Conservation (phyloP, 2,113 vertebrate genomes). For the Dendropsophus ebraccatus region DNA sequence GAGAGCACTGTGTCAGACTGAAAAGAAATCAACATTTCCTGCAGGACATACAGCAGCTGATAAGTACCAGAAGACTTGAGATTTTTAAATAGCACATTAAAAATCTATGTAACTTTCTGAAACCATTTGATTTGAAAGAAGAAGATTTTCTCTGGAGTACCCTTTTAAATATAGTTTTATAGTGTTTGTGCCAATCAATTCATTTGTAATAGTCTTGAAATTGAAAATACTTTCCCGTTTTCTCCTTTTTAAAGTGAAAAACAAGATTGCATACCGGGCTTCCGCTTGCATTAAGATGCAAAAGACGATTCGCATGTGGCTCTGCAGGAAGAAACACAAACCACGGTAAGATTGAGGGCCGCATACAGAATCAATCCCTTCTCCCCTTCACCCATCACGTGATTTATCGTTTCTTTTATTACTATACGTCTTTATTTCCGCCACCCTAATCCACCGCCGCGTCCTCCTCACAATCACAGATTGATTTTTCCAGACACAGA, state of each 20-base stretch:
- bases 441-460: not conserved
- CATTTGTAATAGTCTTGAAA: not conserved
- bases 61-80: too few species aligned
- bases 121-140: too few species aligned
- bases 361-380: slow-evolving; percentile 13
- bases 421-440: not conserved
- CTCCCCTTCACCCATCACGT: slow-evolving; percentile 8
- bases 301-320: slow-evolving; percentile 97
- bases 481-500: slow-evolving; percentile 45
- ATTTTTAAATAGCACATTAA: too few species aligned
- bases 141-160: too few species aligned
- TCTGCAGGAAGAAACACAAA: slow-evolving; percentile 94
- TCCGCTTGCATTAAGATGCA: slow-evolving; percentile 91
- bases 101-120: too few species aligned
- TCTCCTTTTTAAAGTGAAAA: slow-evolving; percentile 83
- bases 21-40: too few species aligned
- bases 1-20: too few species aligned
- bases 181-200: not conserved
- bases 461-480: slow-evolving; percentile 31
- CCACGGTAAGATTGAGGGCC: slow-evolving; percentile 81
- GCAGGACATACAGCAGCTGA: too few species aligned
- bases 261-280: slow-evolving; percentile 92
- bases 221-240: slow-evolving; percentile 58
- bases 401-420: not conserved
- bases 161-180: too few species aligned